Conservation (phyloP, 2,888 invertebrate genomes). For the Urechis unicinctus region DNA sequence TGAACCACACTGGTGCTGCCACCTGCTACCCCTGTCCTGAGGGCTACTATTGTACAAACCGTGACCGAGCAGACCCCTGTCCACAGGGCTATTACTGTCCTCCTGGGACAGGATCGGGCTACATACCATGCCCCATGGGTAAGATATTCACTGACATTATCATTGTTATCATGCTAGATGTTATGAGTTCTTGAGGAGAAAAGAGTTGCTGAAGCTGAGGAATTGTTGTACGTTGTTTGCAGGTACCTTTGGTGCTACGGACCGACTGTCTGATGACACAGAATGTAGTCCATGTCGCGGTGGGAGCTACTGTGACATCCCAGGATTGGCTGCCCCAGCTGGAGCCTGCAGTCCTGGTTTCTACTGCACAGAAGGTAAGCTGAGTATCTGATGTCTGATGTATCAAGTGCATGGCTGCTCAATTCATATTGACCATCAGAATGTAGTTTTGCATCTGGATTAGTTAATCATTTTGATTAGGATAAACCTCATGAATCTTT, state of each 20-base stretch:
- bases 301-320: conserved; percentile 38
- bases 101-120: conserved; percentile 29
- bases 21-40: conserved; percentile 35
- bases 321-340: conserved; percentile 33
- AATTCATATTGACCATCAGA: too few relatives aligned
- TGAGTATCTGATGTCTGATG: neutral
- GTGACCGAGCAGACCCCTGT: conserved; percentile 34
- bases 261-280: conserved; percentile 27
- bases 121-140: conserved; percentile 40
- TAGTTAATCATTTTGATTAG: too few relatives aligned
- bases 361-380: conserved; percentile 38
- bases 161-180: too few relatives aligned
- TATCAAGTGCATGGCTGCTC: neutral
- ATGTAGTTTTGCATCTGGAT: too few relatives aligned
- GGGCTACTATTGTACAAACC: conserved; percentile 37
- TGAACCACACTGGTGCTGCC: conserved; percentile 35
- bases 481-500: too few relatives aligned
- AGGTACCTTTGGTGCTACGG: conserved; percentile 40
- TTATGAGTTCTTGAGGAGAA: too few relatives aligned
- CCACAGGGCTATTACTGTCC: conserved; percentile 43
- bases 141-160: conserved; percentile 7
- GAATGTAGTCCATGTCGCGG: conserved; percentile 38
- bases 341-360: conserved; percentile 35
- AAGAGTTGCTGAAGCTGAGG: too few relatives aligned
- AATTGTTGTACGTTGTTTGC: neutral